These are phyloP conservation scores for Lottia gigantea DNA, from an alignment of 2,888 invertebrate species.

Conservation along the genomic window DNA sequence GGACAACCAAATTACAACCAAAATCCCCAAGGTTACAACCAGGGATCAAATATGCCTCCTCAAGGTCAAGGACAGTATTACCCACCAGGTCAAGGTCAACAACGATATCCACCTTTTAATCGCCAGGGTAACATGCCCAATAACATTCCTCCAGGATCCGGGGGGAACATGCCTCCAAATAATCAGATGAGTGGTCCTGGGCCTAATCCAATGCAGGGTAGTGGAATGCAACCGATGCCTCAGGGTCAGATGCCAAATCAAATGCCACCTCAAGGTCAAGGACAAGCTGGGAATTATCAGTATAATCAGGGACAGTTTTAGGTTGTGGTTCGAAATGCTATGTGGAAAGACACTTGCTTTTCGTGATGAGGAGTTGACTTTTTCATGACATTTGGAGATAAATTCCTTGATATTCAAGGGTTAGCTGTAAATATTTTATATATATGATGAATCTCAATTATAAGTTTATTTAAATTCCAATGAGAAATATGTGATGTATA, in stretches of 20 bases:
- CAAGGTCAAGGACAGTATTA: slow-evolving; percentile 12
- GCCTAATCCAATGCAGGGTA: slow-evolving; percentile 25
- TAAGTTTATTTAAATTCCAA: too few species aligned
- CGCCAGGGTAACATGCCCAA: slow-evolving; percentile 21
- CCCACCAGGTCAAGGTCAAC: slow-evolving; percentile 27
- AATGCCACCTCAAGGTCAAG: slow-evolving; percentile 28
- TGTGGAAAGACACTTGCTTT: too few species aligned
- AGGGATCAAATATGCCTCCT: slow-evolving; percentile 20
- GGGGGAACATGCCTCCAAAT: slow-evolving; percentile 33
- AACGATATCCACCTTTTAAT: slow-evolving; percentile 21
- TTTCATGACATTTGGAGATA: too few species aligned
- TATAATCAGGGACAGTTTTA: slow-evolving; percentile 40
- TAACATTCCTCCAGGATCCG: slow-evolving; percentile 10
- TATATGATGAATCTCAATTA: too few species aligned
- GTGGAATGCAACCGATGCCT: slow-evolving; percentile 24
- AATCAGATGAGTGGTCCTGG: slow-evolving; percentile 31
- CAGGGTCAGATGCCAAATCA: slow-evolving; percentile 25
- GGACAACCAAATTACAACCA: slow-evolving; percentile 38
- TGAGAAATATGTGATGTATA: too few species aligned
- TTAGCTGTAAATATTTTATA: too few species aligned
- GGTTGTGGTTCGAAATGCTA: too few species aligned
- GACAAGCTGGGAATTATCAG: slow-evolving; percentile 27
- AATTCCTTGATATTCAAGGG: too few species aligned
- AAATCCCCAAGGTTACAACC: slow-evolving; percentile 42
- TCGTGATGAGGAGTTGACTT: too few species aligned